Conservation (phyloP, 1,140 invertebrate genomes). For the Halesus radiatus region DNA sequence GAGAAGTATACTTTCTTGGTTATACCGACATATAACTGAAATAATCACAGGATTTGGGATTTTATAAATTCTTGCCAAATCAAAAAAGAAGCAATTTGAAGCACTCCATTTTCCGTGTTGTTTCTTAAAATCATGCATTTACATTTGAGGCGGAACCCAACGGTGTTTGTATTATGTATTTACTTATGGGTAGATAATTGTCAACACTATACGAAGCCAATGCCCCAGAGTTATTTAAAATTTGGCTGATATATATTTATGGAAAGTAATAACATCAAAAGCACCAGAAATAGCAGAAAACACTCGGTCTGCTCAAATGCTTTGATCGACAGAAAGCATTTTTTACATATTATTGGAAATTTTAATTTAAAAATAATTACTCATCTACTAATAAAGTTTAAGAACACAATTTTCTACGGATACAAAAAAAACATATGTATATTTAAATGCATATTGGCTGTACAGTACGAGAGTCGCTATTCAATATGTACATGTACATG, state of each 20-base stretch:
- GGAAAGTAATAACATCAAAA: neutral
- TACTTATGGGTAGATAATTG: too few relatives aligned
- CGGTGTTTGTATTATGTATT: too few relatives aligned
- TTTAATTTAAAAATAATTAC: neutral
- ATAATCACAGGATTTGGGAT: too few relatives aligned
- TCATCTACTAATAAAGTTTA: neutral
- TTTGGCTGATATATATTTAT: conserved; percentile 1
- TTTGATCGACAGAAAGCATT: neutral
- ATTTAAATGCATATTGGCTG: neutral
- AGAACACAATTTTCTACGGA: conserved; percentile 12
- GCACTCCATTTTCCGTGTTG: too few relatives aligned
- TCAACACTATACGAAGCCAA: neutral
- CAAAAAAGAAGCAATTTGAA: too few relatives aligned
- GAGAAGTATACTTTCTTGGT: too few relatives aligned
- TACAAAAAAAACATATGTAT: neutral
- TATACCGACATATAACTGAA: too few relatives aligned
- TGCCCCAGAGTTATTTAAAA: neutral
- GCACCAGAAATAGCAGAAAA: conserved; percentile 23
- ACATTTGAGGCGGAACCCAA: too few relatives aligned
- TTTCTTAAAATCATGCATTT: too few relatives aligned
- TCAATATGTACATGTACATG: conserved; percentile 16
- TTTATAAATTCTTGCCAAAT: too few relatives aligned
- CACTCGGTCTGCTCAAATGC: neutral
- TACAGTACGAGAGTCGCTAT: conserved; percentile 16
- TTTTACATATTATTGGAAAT: conserved; percentile 6